Conservation (phyloP, 1,140 invertebrate genomes). For the Drosophila ironensis region DNA sequence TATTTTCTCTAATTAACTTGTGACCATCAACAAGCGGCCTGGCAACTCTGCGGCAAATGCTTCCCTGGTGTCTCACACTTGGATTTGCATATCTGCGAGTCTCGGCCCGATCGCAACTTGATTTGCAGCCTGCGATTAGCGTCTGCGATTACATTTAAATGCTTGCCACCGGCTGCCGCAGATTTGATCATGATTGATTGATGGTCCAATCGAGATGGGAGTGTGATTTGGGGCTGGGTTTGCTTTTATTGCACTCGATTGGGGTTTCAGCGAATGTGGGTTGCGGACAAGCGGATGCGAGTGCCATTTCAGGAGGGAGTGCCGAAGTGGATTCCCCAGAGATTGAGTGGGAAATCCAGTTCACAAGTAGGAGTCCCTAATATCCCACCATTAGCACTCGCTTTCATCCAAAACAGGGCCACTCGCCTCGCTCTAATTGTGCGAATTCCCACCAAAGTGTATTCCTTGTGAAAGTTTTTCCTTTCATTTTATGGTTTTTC, state of each 20-base stretch:
- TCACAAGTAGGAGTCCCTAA: no score
- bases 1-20: conserved; percentile 39
- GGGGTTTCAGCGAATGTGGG: not conserved
- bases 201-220: conserved; percentile 41
- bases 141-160: conserved; percentile 70
- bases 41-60: conserved; percentile 8
- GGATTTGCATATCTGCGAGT: conserved; percentile 54
- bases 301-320: not conserved
- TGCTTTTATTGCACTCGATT: conserved; percentile 1
- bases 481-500: conserved; percentile 39
- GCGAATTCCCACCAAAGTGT: conserved; percentile 73
- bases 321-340: not conserved
- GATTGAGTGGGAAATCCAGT: not conserved
- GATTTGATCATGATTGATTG: conserved; percentile 54
- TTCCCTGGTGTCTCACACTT: conserved; percentile 2
- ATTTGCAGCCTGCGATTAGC: conserved; percentile 64
- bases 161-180: conserved; percentile 59
- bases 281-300: conserved; percentile 4
- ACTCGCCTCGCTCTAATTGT: conserved; percentile 71
- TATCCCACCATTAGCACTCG: conserved; percentile 19
- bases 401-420: conserved; percentile 2
- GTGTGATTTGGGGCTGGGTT: not conserved
- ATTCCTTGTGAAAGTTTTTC: conserved; percentile 37
- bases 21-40: conserved; percentile 14
- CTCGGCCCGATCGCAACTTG: conserved; percentile 61